phyloP scores from a whole-genome alignment of 2,888 invertebrate genomes.

The Tanytarsus gracilentus region DNA sequence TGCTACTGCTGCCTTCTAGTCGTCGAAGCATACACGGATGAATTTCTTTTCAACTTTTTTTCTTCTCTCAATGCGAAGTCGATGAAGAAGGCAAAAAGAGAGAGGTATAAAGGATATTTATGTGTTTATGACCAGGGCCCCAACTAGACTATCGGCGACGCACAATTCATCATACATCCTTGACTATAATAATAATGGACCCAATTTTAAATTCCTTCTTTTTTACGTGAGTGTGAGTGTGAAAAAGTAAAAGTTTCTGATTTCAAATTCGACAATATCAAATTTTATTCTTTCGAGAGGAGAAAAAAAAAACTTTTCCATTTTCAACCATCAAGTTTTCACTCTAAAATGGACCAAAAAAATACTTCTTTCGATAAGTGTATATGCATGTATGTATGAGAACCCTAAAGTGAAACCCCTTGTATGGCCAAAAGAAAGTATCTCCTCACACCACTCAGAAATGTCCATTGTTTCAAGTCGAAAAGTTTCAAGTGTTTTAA shows the following conservation, averaged over 20 bases:
- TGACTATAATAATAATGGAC: neutral
- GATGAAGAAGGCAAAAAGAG: neutral
- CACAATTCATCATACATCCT: neutral
- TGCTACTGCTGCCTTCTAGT: neutral
- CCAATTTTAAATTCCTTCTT: neutral
- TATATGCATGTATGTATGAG: too few species aligned
- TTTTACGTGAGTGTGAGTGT: neutral
- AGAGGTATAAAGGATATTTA: slow-evolving; percentile 3
- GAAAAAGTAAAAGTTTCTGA: too few species aligned
- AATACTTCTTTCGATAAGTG: too few species aligned
- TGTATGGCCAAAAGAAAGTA: too few species aligned
- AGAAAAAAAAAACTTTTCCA: too few species aligned
- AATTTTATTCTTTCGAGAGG: too few species aligned
- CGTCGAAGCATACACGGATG: too few species aligned
- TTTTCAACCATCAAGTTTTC: too few species aligned
- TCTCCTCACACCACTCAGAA: neutral
- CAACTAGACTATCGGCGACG: slow-evolving; percentile 3
- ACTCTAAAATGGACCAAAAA: too few species aligned
- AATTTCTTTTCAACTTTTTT: neutral
- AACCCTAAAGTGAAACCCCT: too few species aligned
- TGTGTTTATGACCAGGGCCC: slow-evolving; percentile 22
- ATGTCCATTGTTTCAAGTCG: slow-evolving; percentile 26
- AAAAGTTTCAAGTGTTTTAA: slow-evolving; percentile 27
- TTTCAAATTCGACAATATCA: too few species aligned
- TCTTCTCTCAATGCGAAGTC: neutral